Conservation (phyloP, 1,140 invertebrate genomes). For the Micrasema longulum region DNA sequence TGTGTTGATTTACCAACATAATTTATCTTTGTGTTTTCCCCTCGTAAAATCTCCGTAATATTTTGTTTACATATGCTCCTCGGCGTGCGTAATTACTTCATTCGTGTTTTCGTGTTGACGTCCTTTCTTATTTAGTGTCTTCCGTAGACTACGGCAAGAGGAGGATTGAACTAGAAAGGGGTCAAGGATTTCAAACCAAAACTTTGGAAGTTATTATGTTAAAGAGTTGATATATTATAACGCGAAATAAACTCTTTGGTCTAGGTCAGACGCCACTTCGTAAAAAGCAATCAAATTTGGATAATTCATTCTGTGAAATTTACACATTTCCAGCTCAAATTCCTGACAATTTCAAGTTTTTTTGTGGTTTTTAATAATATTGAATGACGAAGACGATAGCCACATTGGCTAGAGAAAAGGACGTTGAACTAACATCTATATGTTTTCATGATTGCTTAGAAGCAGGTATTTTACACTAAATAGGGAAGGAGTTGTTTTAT, state of each 20-base stretch:
- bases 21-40: not conserved
- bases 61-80: too few relatives aligned
- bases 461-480: too few relatives aligned
- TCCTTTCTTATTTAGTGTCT: not conserved
- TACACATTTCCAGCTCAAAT: too few relatives aligned
- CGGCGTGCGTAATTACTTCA: not conserved
- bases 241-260: not conserved
- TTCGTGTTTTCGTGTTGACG: not conserved
- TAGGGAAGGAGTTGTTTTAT: too few relatives aligned
- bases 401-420: too few relatives aligned
- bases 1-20: too few relatives aligned
- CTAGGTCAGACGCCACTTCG: not conserved
- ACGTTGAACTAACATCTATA: too few relatives aligned
- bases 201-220: not conserved
- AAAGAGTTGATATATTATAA: not conserved
- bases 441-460: too few relatives aligned
- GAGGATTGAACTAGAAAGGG: conserved; percentile 24
- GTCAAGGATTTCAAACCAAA: not conserved
- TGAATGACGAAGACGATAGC: too few relatives aligned
- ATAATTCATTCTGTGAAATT: not conserved
- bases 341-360: too few relatives aligned
- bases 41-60: conserved; percentile 9
- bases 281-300: not conserved
- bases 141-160: not conserved
- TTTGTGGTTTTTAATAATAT: too few relatives aligned